Evolutionary conservation across 2,888 invertebrate species (phyloP).

Genomic region (Xylota sylvarum): DNA sequence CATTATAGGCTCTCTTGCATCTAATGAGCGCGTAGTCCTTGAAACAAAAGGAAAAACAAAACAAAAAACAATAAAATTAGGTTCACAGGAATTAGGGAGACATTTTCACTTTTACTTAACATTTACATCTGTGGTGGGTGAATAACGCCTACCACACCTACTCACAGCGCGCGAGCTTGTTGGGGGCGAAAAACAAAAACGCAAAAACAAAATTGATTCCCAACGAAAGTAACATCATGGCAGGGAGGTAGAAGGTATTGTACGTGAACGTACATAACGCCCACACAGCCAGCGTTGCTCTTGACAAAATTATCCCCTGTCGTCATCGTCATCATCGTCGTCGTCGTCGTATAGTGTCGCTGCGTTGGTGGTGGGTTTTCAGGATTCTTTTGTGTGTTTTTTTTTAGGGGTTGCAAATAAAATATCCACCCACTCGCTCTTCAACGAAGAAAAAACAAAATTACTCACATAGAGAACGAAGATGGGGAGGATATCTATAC

Average conservation of each 20-base stretch:
- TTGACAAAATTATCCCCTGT: constrained; percentile 66
- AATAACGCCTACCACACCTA: constrained; percentile 14
- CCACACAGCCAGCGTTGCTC: constrained; percentile 45
- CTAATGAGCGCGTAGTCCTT: constrained; percentile 62
- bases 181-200: not conserved
- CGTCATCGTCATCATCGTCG: constrained; percentile 13
- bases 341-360: constrained; percentile 36
- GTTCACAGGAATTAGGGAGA: constrained; percentile 55
- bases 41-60: constrained; percentile 7
- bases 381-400: constrained; percentile 53
- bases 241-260: constrained; percentile 12
- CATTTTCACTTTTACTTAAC: constrained; percentile 65
- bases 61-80: constrained; percentile 22
- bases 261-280: constrained; percentile 51
- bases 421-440: constrained; percentile 40
- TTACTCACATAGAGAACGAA: constrained; percentile 8
- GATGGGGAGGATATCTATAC: constrained; percentile 12
- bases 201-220: constrained; percentile 1
- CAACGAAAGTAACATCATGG: constrained; percentile 15
- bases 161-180: not conserved
- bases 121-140: constrained; percentile 21
- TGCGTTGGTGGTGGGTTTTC: constrained; percentile 50
- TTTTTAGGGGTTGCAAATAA: constrained; percentile 65
- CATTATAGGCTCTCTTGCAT: constrained; percentile 20
- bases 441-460: not conserved